Conservation (phyloP, 2,888 invertebrate genomes). For the Tenthredo scrophulariae region DNA sequence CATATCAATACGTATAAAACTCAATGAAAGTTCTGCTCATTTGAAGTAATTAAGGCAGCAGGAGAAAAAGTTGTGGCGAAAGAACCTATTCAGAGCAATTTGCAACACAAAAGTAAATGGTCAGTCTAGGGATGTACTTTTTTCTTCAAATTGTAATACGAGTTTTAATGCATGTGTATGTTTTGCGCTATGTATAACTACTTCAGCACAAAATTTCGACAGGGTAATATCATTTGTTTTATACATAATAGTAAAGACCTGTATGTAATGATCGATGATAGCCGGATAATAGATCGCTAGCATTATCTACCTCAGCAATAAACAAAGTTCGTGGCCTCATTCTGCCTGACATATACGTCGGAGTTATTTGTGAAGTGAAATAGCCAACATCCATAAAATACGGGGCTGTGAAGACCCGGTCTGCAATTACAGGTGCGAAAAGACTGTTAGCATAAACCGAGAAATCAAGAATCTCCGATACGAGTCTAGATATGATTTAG, state of each 20-base stretch:
- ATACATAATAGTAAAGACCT: background rate
- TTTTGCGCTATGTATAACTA: background rate
- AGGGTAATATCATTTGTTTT: background rate
- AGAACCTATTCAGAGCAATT: background rate
- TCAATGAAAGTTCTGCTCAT: background rate
- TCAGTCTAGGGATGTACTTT: background rate
- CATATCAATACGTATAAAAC: background rate
- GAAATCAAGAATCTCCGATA: background rate
- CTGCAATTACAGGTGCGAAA: background rate
- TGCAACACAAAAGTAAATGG: background rate
- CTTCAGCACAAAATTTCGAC: background rate
- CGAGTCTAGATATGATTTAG: no score
- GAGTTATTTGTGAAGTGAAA: background rate
- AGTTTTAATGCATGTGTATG: background rate
- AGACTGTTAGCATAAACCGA: background rate
- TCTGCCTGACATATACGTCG: background rate
- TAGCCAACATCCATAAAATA: background rate
- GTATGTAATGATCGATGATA: background rate
- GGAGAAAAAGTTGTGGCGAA: background rate
- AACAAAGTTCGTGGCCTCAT: background rate
- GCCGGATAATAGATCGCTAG: background rate
- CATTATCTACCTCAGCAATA: background rate
- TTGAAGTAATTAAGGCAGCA: background rate
- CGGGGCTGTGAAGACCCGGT: background rate
- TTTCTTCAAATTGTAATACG: background rate